Evolutionary conservation across 2,888 invertebrate species (phyloP), one percentile per base, ranked within the genome.

Genomic region (Aradus depressus): DNA sequence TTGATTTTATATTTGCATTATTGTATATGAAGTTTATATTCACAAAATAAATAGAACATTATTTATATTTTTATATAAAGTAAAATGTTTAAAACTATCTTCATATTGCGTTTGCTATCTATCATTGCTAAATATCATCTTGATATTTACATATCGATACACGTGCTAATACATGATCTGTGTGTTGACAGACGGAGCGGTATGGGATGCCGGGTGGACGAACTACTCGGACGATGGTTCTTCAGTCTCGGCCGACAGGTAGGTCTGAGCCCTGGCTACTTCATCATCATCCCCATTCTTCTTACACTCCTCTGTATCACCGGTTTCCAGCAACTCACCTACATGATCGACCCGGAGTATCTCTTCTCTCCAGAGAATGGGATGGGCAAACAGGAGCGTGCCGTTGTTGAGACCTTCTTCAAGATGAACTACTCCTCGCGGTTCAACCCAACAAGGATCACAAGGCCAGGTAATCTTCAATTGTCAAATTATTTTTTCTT

Each of bases 271-370:
- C 90, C 90, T 1, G 88, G 87, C 54, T 90, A 90, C 71, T 91
- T 90, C 72, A 76, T 91, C 59, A 80, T 91, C 62, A 75, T 91
- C 50, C 91, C 91, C n/a, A 68, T 90, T 31, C 75, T 91, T 43
- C 70, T 91, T 50, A 80, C 87, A 1, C 68, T 83, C 51, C 75
- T 91, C 47, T 85, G 87, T 68, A 77, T 86, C 67, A 91, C 91
- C 21, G 91, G 91, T 18, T 87, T 84, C 69, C 91, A 91, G 70
- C 75, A 79, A 66, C 76, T 91, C 53, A 73, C 81, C 66, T 90
- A 89, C 70, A 87, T 90, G 71, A 90, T 90, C 71, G 91, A 91
- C 68, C 91, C 91, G 1, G 91, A 91, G 67, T 92, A 91, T 69
- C 74, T 92, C 16, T 92, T 91, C 72, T 88, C 89, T 31, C 92